These are phyloP conservation scores for Asarcornis scutulata DNA, from an alignment of 2,113 vertebrate genomes.

Conservation along the genomic window DNA sequence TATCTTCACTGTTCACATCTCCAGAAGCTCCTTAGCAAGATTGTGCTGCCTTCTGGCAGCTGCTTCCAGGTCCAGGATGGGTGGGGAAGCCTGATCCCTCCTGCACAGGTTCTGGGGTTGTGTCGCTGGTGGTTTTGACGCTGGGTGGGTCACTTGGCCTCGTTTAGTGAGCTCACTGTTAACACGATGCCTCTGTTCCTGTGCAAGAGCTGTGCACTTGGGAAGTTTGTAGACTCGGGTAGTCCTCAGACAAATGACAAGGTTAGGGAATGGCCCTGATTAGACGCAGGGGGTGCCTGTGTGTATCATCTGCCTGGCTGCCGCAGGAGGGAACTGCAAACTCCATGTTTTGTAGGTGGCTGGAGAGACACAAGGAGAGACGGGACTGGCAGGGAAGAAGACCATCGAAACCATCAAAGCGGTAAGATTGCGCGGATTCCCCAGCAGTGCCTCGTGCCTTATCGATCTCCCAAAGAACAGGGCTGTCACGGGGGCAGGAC, in stretches of 20 bases:
- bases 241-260: not conserved
- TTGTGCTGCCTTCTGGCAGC: not conserved
- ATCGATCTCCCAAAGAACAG: accelerated
- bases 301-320: not conserved
- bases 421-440: slow-evolving; percentile 77
- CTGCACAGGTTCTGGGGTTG: not conserved
- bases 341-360: slow-evolving; percentile 83
- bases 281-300: accelerated
- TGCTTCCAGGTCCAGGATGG: not conserved
- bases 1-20: not conserved
- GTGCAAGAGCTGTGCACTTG: not conserved
- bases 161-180: not conserved
- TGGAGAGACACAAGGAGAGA: slow-evolving; percentile 89
- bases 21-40: not conserved
- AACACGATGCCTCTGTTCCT: not conserved
- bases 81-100: not conserved
- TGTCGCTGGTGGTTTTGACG: not conserved
- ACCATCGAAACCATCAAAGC: slow-evolving; percentile 95
- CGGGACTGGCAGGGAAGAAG: slow-evolving; percentile 90
- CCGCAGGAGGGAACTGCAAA: not conserved
- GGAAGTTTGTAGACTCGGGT: not conserved
- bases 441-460: not conserved
- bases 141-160: accelerated
- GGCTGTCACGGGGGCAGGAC: accelerated
- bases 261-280: not conserved